A percentile compares a stretch with the other conserved stretches of the same genome.
Evolutionary conservation across 2,888 invertebrate species (phyloP).

Genomic region (Autographa gamma): DNA sequence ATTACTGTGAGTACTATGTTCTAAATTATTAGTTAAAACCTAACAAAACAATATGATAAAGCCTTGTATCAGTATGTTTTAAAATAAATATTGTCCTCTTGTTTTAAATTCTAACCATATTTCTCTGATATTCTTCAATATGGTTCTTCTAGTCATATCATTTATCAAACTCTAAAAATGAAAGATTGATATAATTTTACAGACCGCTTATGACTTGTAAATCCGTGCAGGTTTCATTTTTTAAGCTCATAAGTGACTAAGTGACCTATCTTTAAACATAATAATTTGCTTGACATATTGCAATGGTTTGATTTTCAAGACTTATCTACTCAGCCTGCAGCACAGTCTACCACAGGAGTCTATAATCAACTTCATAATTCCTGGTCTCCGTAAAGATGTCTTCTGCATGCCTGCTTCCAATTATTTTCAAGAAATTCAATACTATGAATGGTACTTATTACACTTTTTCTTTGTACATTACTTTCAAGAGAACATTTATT

Average conservation of each 20-base stretch:
- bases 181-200: too few species aligned
- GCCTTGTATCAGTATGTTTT: too few species aligned
- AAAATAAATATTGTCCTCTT: too few species aligned
- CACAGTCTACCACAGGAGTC: neutral
- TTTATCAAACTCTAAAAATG: too few species aligned
- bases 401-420: neutral
- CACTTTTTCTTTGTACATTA: neutral
- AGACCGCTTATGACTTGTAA: neutral
- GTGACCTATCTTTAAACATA: neutral
- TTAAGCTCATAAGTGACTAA: neutral
- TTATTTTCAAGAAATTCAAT: neutral
- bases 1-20: conserved; percentile 82
- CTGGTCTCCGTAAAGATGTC: neutral
- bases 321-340: neutral
- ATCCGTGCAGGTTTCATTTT: neutral
- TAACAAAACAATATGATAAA: too few species aligned
- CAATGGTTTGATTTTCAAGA: neutral
- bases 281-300: neutral
- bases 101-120: too few species aligned
- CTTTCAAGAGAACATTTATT: neutral
- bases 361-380: neutral
- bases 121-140: neutral
- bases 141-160: neutral
- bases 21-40: neutral
- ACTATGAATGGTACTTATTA: neutral